phyloP scores from a whole-genome alignment of 2,797 vertebrate genomes.

The Sitta carolinensis region DNA sequence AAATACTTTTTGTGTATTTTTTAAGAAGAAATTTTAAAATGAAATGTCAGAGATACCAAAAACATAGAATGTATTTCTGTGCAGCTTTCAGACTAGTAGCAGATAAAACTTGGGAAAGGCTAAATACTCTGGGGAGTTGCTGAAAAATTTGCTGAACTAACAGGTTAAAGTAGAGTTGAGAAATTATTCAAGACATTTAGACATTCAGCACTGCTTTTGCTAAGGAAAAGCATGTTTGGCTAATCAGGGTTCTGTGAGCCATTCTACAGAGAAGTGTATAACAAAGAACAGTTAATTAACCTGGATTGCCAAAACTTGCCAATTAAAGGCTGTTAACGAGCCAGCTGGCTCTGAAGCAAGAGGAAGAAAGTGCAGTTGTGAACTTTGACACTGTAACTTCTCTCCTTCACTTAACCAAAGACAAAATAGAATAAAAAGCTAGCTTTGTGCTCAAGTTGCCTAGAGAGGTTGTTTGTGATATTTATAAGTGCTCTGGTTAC shows the following conservation, averaged over 20 bases:
- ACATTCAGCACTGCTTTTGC: background rate
- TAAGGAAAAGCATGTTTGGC: background rate
- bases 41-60: background rate
- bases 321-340: background rate
- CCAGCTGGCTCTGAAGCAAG: slow-evolving; percentile 39
- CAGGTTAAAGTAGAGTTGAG: background rate
- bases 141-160: background rate
- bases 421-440: slow-evolving; percentile 7
- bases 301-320: background rate
- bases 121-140: background rate
- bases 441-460: slow-evolving; percentile 9
- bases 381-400: slow-evolving; percentile 26
- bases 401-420: slow-evolving; percentile 21
- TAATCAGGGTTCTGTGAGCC: background rate
- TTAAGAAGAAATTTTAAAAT: background rate
- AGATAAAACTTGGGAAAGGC: background rate
- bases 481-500: slow-evolving; percentile 21
- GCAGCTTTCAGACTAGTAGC: background rate
- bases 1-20: background rate
- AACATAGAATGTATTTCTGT: background rate
- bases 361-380: slow-evolving; percentile 1
- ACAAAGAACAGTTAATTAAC: slow-evolving; percentile 49
- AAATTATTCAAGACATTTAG: background rate
- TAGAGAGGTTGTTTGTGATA: slow-evolving; percentile 16
- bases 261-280: background rate